These are phyloP conservation scores for Zophobas atratus DNA, from an alignment of 1,140 invertebrate species.

Conservation along the genomic window DNA sequence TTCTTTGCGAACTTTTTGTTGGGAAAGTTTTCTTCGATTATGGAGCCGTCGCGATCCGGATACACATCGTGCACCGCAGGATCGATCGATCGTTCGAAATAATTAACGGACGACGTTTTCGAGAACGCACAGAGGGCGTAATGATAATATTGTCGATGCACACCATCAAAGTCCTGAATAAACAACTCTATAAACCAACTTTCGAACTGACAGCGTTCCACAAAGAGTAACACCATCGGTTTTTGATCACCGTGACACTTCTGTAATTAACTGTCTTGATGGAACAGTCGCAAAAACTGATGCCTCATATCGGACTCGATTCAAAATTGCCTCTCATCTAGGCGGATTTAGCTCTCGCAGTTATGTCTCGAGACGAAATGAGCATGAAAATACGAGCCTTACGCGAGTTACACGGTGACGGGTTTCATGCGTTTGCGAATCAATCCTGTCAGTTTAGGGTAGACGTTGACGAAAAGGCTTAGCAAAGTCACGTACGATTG, in stretches of 20 bases:
- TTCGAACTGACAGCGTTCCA: constrained; percentile 8
- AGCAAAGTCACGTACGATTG: constrained; percentile 36
- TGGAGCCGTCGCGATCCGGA: not conserved
- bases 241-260: not conserved
- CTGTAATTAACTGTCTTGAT: constrained; percentile 3
- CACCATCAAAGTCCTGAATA: constrained; percentile 15
- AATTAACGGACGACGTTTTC: not conserved
- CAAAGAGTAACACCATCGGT: not conserved
- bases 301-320: constrained; percentile 13
- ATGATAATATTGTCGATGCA: constrained; percentile 20
- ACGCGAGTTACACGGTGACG: constrained; percentile 31
- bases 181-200: constrained; percentile 6
- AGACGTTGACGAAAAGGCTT: constrained; percentile 39
- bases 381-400: constrained; percentile 31
- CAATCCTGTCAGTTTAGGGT: constrained; percentile 38
- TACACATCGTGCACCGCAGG: not conserved
- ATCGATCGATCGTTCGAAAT: constrained; percentile 20
- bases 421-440: constrained; percentile 40
- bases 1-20: not conserved
- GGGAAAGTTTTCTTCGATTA: constrained; percentile 15
- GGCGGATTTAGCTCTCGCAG: constrained; percentile 21
- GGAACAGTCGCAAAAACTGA: constrained; percentile 11
- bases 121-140: not conserved
- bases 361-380: constrained; percentile 1
- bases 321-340: constrained; percentile 20